Evolutionary conservation across 2,113 vertebrate genomes (phyloP), one percentile per base, ranked within the genome.

Genomic region (Archilochus colubris): DNA sequence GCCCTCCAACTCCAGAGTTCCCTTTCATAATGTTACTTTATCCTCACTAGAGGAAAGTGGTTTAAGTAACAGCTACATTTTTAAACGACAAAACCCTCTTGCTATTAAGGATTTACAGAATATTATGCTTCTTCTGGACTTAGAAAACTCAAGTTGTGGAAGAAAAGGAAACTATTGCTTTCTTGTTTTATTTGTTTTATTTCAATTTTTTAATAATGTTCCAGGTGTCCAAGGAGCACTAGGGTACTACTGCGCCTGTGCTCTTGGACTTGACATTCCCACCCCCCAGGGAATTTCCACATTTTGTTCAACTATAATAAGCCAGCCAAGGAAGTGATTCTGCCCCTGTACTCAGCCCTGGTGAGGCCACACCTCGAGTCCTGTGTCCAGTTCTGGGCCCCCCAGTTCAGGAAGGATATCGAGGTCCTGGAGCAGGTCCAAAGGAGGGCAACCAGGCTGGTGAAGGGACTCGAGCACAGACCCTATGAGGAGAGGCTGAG

Each of bases 21-120:
- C 16, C 36, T 80, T 89, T 77, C n/a, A 53, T 78, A 64, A 88
- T 72, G 61, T 86, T 82, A 31, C 86, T 94, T 96, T 83, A 80
- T 70, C 57, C 61, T 68, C 73, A 23, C 27, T 61, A 78, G 67
- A 58, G 59, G 28, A 75, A 58, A 74, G 28, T 63, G 11, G 31
- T 85, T 87, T 43, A 91, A 92, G 24, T 27, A 9, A 25, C 62
- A 93, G 24, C 21, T 93, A 15, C 3, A 23, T 70, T 87, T 77
- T 80, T 69, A 67, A 53, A 68, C 30, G 59, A n/a, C 21, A 67
- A 93, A 89, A 51, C 64, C 21, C 43, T 81, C 55, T 73, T 59
- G 46, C 43, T 70, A 24, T 33, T 68, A 63, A 76, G 21, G 84
- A 73, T 87, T 46, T 66, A 62, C 79, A 87, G 15, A 55, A 20